phyloP scores from a whole-genome alignment of 2,888 invertebrate genomes.

The Lasius fuliginosus region DNA sequence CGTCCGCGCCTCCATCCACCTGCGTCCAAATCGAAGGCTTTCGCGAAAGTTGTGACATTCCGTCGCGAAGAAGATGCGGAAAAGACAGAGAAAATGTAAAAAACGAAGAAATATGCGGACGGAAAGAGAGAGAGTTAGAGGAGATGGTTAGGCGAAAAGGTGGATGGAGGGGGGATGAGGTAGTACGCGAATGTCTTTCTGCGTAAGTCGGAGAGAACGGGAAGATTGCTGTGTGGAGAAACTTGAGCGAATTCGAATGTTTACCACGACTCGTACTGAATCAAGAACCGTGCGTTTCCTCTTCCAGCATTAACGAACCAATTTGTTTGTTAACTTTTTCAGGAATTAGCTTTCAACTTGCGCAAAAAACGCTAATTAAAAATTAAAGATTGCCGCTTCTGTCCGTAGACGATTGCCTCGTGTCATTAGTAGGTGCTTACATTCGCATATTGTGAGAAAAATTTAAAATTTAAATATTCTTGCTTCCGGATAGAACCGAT shows the following conservation, averaged over 20 bases:
- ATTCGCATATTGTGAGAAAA: not conserved
- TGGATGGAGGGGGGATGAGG: conserved; percentile 30
- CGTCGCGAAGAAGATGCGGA: conserved; percentile 52
- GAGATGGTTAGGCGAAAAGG: conserved; percentile 49
- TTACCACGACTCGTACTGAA: conserved; percentile 76
- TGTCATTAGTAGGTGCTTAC: not conserved
- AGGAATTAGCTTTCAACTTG: conserved; percentile 71
- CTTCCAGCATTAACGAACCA: conserved; percentile 49
- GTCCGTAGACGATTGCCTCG: conserved; percentile 6
- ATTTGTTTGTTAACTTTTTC: conserved; percentile 70
- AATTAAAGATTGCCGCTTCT: conserved; percentile 50
- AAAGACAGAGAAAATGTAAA: conserved; percentile 52
- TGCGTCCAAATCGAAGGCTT: conserved; percentile 69
- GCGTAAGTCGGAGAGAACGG: conserved; percentile 56
- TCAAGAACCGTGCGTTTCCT: conserved; percentile 64
- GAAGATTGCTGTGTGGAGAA: conserved; percentile 64
- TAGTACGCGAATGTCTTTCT: conserved; percentile 56
- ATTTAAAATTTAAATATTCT: not conserved
- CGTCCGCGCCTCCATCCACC: conserved; percentile 69
- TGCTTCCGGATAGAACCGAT: not conserved
- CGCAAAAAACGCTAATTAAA: conserved; percentile 77
- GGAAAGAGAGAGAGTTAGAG: conserved; percentile 36
- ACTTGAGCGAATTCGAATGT: conserved; percentile 78
- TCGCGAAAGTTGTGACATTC: conserved; percentile 79
- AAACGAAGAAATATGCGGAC: conserved; percentile 44